Conservation (phyloP, 2,888 invertebrate species). For the Pristionchus entomophagus region DNA sequence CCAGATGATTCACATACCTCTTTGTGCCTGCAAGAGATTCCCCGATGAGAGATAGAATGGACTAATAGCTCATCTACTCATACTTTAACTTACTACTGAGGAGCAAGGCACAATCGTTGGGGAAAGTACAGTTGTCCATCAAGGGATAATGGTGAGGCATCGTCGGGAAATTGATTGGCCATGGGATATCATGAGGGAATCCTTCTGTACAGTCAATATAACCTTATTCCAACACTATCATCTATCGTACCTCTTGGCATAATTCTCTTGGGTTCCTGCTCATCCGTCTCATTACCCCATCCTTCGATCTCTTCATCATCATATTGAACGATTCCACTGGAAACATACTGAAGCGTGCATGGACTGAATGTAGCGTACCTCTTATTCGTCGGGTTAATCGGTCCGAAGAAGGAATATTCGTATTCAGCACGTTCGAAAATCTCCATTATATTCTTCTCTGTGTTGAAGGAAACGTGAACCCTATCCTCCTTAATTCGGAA, state of each 20-base stretch:
- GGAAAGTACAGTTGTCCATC: neutral
- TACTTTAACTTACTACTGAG: neutral
- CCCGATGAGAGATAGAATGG: neutral
- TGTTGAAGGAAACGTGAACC: neutral
- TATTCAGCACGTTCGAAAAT: neutral
- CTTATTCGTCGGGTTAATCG: neutral
- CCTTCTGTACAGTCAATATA: neutral
- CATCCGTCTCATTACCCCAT: neutral
- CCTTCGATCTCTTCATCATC: neutral
- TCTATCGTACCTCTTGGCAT: neutral
- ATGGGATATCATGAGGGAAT: neutral
- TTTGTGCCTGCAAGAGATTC: neutral
- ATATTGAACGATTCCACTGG: neutral
- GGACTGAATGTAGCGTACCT: neutral
- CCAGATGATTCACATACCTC: neutral
- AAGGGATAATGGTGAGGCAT: neutral
- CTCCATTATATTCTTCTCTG: neutral
- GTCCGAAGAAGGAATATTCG: slow-evolving; percentile 3
- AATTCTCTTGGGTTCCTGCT: neutral
- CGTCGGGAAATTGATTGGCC: neutral
- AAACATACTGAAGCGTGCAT: neutral
- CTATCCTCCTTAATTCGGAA: neutral
- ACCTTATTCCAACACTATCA: neutral
- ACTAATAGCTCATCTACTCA: neutral
- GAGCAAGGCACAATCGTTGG: neutral